These are phyloP conservation scores for Dicerorhinus sumatrensis DNA, from an alignment of 2,113 vertebrate species.

Conservation along the genomic window DNA sequence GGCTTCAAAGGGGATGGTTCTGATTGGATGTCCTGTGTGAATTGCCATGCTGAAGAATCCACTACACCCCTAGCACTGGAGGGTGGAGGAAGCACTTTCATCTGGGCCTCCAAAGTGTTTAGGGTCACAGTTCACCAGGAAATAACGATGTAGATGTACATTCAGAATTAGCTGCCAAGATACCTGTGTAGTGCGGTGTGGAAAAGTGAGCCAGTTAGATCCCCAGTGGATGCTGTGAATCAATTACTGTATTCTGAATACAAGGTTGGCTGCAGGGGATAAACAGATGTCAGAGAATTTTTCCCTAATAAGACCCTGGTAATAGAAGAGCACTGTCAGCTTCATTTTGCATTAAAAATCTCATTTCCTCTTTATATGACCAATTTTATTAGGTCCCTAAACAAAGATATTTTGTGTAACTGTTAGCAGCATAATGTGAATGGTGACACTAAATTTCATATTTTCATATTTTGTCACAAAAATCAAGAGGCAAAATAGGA, in stretches of 20 bases:
- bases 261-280: slow-evolving; percentile 94
- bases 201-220: slow-evolving; percentile 91
- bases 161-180: slow-evolving; percentile 91
- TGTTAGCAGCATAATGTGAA: slow-evolving; percentile 82
- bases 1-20: slow-evolving; percentile 95
- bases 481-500: slow-evolving; percentile 72
- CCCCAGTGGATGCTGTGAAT: slow-evolving; percentile 95
- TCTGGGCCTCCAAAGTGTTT: slow-evolving; percentile 92
- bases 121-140: slow-evolving; percentile 92
- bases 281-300: slow-evolving; percentile 95
- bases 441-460: slow-evolving; percentile 79
- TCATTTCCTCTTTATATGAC: slow-evolving; percentile 92
- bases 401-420: slow-evolving; percentile 90
- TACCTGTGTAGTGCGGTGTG: slow-evolving; percentile 92
- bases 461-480: slow-evolving; percentile 80
- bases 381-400: slow-evolving; percentile 90
- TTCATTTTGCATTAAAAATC: slow-evolving; percentile 93
- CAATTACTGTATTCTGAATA: slow-evolving; percentile 97
- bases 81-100: slow-evolving; percentile 92
- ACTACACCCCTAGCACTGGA: slow-evolving; percentile 91
- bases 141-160: slow-evolving; percentile 93
- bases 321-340: slow-evolving; percentile 93
- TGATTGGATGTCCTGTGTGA: slow-evolving; percentile 94
- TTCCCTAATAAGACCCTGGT: slow-evolving; percentile 94
- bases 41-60: slow-evolving; percentile 92